Evolutionary conservation across 2,888 invertebrate genomes (phyloP).

Genomic region (Archaeoteleia sp.): DNA sequence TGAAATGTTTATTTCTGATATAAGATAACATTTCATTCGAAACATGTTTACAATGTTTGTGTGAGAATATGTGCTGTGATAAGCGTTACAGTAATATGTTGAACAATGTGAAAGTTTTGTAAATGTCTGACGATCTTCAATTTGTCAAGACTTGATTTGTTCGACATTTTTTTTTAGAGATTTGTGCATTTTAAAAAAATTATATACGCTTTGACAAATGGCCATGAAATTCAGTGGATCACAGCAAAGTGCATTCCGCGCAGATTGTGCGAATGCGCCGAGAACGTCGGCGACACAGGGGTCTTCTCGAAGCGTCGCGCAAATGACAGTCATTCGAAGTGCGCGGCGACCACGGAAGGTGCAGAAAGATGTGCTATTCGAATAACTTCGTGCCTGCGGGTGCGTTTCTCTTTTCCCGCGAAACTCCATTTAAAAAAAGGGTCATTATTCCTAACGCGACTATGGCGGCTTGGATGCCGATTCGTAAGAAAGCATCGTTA

Average conservation of each 20-base stretch:
- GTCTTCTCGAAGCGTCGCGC: constrained; percentile 2
- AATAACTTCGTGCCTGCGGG: constrained; percentile 13
- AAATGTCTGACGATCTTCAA: too few relatives aligned
- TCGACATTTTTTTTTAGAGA: too few relatives aligned
- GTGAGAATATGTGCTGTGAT: too few relatives aligned
- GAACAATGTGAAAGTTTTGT: too few relatives aligned
- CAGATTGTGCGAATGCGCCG: constrained; percentile 5
- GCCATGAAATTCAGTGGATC: not conserved
- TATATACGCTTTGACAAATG: too few relatives aligned
- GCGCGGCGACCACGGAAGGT: constrained; percentile 8
- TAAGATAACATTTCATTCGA: too few relatives aligned
- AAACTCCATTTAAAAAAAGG: constrained; percentile 26
- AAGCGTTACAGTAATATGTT: too few relatives aligned
- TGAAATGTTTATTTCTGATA: too few relatives aligned
- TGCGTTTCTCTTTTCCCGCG: constrained; percentile 37
- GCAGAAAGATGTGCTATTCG: constrained; percentile 5
- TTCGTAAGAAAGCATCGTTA: constrained; percentile 44
- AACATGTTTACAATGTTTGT: too few relatives aligned
- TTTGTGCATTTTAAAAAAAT: too few relatives aligned
- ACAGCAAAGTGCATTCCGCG: constrained; percentile 2
- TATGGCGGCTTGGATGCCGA: constrained; percentile 27
- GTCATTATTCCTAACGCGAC: constrained; percentile 27
- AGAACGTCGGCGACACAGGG: not conserved
- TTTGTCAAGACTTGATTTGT: too few relatives aligned
- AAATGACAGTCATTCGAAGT: constrained; percentile 37